These are phyloP conservation scores for Drosophila picticornis DNA, from an alignment of 2,888 invertebrate species.

Conservation along the genomic window DNA sequence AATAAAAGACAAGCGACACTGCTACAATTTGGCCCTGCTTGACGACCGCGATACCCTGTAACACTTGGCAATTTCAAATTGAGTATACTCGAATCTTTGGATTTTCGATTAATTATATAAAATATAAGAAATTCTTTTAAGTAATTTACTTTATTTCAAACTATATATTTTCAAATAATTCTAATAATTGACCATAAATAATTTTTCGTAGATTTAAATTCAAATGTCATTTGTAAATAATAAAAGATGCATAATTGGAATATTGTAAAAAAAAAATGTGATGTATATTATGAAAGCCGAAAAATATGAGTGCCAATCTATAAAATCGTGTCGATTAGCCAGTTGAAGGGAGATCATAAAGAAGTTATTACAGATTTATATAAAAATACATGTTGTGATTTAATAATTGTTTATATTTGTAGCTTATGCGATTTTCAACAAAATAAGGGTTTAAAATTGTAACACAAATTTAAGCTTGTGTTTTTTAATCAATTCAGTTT, in stretches of 20 bases:
- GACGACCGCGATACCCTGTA: constrained; percentile 19
- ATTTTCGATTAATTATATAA: neutral
- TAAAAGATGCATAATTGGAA: neutral
- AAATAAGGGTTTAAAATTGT: neutral
- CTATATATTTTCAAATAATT: neutral
- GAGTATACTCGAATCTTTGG: neutral
- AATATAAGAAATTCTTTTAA: accelerated
- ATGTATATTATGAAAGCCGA: neutral
- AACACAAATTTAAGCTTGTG: neutral
- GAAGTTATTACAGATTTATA: neutral
- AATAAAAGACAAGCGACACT: constrained; percentile 34
- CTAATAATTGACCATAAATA: neutral
- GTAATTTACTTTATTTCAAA: neutral
- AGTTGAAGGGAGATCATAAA: neutral
- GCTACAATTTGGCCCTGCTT: neutral
- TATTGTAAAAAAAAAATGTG: neutral
- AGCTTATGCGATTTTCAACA: neutral
- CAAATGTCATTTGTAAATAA: neutral
- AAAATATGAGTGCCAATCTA: neutral
- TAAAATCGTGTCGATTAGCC: neutral
- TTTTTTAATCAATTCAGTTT: neutral
- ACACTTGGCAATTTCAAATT: neutral
- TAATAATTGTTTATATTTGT: neutral
- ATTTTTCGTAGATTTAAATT: neutral
- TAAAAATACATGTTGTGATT: neutral